Conservation (phyloP, 1,140 invertebrate genomes). For the Pectinophora gossypiella region DNA sequence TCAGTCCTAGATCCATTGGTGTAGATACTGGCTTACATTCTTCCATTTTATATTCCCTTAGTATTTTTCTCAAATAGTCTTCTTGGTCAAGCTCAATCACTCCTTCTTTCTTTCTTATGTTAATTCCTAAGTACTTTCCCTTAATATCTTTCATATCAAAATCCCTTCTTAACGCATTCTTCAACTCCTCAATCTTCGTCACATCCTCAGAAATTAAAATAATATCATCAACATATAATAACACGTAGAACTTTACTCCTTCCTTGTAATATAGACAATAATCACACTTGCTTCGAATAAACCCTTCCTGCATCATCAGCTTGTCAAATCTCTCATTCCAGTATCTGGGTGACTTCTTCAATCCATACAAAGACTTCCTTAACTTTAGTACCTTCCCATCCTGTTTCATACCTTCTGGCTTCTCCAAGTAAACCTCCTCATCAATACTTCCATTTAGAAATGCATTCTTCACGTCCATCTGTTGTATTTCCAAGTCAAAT, state of each 20-base stretch:
- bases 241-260: slow-evolving; percentile 21
- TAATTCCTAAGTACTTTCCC: slow-evolving; percentile 23
- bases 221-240: slow-evolving; percentile 40
- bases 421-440: slow-evolving; percentile 45
- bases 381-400: slow-evolving; percentile 21
- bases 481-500: slow-evolving; percentile 25
- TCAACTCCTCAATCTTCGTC: slow-evolving; percentile 3
- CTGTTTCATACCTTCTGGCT: slow-evolving; percentile 33
- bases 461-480: slow-evolving; percentile 58
- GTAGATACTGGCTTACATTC: slow-evolving; percentile 3
- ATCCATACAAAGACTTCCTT: slow-evolving; percentile 10
- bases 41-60: slow-evolving; percentile 26
- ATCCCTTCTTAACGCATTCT: not conserved
- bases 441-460: slow-evolving; percentile 53
- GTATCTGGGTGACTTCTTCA: slow-evolving; percentile 11
- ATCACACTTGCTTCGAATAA: slow-evolving; percentile 24
- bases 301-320: slow-evolving; percentile 19
- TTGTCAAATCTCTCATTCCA: slow-evolving; percentile 31
- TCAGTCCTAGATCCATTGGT: slow-evolving; percentile 1
- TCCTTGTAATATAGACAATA: slow-evolving; percentile 33
- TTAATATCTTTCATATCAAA: slow-evolving; percentile 11
- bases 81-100: slow-evolving; percentile 21
- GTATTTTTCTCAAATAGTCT: slow-evolving; percentile 27
- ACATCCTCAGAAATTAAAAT: slow-evolving; percentile 26
- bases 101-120: slow-evolving; percentile 20